Conservation (phyloP, 2,888 invertebrate genomes). For the Apoda limacodes region DNA sequence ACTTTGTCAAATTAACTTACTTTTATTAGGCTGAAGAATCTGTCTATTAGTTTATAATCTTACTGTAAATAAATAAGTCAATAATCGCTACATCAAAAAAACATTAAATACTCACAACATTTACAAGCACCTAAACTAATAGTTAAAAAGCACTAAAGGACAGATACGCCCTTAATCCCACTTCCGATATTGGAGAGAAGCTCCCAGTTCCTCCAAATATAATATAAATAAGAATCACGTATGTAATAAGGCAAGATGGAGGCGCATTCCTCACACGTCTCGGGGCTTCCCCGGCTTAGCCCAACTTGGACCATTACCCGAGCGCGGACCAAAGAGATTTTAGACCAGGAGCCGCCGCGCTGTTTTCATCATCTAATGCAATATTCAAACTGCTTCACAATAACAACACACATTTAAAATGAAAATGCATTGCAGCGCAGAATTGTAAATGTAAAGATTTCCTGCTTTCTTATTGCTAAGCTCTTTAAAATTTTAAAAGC, state of each 20-base stretch:
- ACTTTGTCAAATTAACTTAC: too few species aligned
- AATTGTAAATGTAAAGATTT: too few species aligned
- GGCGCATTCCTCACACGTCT: slow-evolving; percentile 62
- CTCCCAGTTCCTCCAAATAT: slow-evolving; percentile 36
- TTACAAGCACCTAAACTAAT: too few species aligned
- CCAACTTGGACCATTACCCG: slow-evolving; percentile 58
- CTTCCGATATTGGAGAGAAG: slow-evolving; percentile 45
- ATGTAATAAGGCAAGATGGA: slow-evolving; percentile 55
- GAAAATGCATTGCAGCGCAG: too few species aligned
- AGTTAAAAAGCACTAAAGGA: slow-evolving; percentile 29
- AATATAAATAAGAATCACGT: slow-evolving; percentile 70
- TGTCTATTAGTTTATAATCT: too few species aligned
- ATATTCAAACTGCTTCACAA: slow-evolving; percentile 22
- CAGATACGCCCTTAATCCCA: slow-evolving; percentile 46
- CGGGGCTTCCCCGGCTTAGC: slow-evolving; percentile 48
- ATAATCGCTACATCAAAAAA: too few species aligned
- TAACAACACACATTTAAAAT: slow-evolving; percentile 1
- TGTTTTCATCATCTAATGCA: slow-evolving; percentile 20
- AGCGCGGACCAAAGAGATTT: slow-evolving; percentile 32
- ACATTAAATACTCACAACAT: too few species aligned
- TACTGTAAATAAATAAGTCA: too few species aligned
- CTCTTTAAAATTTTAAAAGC: too few species aligned
- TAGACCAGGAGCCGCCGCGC: slow-evolving; percentile 26
- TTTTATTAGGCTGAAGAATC: too few species aligned
- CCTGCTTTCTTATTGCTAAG: too few species aligned